Conservation (phyloP, 2,888 invertebrate genomes). For the Caenorhabditis parvicauda region DNA sequence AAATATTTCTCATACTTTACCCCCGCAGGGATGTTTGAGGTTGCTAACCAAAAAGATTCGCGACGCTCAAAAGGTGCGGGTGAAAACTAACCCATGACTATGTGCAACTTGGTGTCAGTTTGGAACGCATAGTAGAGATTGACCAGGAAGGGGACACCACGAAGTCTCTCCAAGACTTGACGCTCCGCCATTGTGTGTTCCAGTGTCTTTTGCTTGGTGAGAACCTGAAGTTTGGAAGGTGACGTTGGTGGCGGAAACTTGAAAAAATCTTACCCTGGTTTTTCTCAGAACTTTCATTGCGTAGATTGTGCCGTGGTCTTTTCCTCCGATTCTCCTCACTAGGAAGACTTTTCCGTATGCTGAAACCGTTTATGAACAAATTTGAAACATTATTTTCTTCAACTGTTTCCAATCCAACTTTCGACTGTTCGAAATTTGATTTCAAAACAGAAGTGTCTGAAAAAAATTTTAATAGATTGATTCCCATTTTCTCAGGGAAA, state of each 20-base stretch:
- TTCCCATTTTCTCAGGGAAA: too few relatives aligned
- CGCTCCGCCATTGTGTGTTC: slow-evolving; percentile 96
- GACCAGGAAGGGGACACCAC: slow-evolving; percentile 91
- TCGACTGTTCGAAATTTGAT: not conserved
- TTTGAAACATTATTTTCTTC: slow-evolving; percentile 5
- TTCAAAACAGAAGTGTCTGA: too few relatives aligned
- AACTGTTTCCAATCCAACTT: too few relatives aligned
- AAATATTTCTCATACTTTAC: too few relatives aligned
- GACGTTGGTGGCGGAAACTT: not conserved
- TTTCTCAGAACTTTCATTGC: slow-evolving; percentile 78
- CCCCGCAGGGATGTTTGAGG: too few relatives aligned
- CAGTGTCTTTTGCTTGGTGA: slow-evolving; percentile 82
- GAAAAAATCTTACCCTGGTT: slow-evolving; percentile 31
- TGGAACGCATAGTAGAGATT: slow-evolving; percentile 97
- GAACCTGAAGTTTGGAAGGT: slow-evolving; percentile 19
- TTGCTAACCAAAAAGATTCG: too few relatives aligned
- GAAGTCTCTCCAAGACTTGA: slow-evolving; percentile 83
- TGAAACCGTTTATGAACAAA: slow-evolving; percentile 64
- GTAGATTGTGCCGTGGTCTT: slow-evolving; percentile 83
- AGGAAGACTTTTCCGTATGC: slow-evolving; percentile 92
- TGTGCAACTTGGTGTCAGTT: slow-evolving; percentile 90
- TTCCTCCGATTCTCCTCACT: slow-evolving; percentile 82
- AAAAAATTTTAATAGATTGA: too few relatives aligned
- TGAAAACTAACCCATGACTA: slow-evolving; percentile 88
- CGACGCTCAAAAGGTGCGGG: too few relatives aligned